Percentiles rank a stretch among this genome's conserved stretches.
These are phyloP conservation scores for Euplexia lucipara DNA, from an alignment of 2,888 invertebrate species.

Conservation along the genomic window DNA sequence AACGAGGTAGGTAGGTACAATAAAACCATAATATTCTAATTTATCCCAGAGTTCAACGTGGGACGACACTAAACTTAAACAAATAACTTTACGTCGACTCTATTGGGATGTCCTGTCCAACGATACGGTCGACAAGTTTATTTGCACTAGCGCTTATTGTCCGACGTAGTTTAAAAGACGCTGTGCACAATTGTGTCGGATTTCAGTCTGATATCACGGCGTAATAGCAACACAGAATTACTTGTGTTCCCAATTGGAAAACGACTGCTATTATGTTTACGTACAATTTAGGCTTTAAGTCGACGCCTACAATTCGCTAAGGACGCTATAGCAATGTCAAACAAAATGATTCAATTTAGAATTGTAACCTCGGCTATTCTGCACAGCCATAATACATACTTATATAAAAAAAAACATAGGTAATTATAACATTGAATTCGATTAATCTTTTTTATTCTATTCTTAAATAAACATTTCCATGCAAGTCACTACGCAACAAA, in stretches of 20 bases:
- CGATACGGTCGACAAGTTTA: constrained; percentile 67
- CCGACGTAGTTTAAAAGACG: constrained; percentile 55
- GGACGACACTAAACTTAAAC: constrained; percentile 89
- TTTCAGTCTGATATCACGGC: constrained; percentile 55
- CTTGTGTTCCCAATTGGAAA: constrained; percentile 67
- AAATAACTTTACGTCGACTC: constrained; percentile 88
- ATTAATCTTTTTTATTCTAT: too few relatives aligned
- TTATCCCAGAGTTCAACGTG: constrained; percentile 76
- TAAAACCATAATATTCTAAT: constrained; percentile 86
- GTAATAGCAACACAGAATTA: constrained; percentile 56
- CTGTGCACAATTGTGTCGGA: constrained; percentile 55
- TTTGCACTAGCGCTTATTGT: constrained; percentile 64
- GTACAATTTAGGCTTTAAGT: constrained; percentile 72
- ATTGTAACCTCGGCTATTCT: constrained; percentile 25
- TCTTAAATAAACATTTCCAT: constrained; percentile 3
- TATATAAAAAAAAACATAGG: too few relatives aligned
- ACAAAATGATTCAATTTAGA: constrained; percentile 70
- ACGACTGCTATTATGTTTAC: constrained; percentile 57
- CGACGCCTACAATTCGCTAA: constrained; percentile 71
- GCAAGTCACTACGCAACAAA: not conserved
- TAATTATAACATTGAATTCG: too few relatives aligned
- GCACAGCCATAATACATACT: not conserved
- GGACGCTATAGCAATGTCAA: constrained; percentile 74
- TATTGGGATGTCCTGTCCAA: constrained; percentile 89
- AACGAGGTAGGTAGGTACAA: constrained; percentile 76